These are phyloP conservation scores for Cossypha heuglini DNA, from an alignment of 2,797 vertebrate genomes.

Conservation along the genomic window DNA sequence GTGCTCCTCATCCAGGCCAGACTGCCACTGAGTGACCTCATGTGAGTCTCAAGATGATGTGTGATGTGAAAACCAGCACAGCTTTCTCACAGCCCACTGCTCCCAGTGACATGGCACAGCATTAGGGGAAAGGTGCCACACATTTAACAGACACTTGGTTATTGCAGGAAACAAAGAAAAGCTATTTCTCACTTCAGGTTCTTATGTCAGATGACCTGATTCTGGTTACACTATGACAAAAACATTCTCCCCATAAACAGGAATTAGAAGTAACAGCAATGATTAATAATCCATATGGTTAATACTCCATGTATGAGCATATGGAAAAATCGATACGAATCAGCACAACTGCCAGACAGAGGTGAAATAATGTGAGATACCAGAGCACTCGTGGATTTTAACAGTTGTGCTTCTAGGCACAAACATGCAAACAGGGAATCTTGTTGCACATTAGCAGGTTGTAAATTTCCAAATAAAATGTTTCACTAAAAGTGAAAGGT, in stretches of 20 bases:
- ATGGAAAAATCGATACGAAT: background rate
- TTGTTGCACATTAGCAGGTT: constrained; percentile 52
- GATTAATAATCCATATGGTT: constrained; percentile 34
- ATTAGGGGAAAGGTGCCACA: background rate
- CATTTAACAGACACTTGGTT: background rate
- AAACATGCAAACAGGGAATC: constrained; percentile 36
- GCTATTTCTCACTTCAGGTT: background rate
- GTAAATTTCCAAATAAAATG: constrained; percentile 51
- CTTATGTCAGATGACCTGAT: background rate
- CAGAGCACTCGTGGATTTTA: background rate
- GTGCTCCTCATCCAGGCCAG: background rate
- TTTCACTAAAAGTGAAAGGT: constrained; percentile 16
- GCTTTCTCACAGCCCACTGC: accelerated
- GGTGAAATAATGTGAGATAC: background rate
- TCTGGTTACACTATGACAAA: background rate
- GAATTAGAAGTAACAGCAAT: background rate
- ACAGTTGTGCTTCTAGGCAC: constrained; percentile 19
- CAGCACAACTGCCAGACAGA: background rate
- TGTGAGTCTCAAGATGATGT: background rate
- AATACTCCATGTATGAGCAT: background rate
- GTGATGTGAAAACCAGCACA: background rate
- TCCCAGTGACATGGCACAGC: background rate
- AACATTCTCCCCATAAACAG: background rate
- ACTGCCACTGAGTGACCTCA: background rate
- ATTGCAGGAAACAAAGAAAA: background rate